These are phyloP conservation scores for Lasioglossum albipes DNA, from an alignment of 1,140 invertebrate genomes.

Conservation along the genomic window DNA sequence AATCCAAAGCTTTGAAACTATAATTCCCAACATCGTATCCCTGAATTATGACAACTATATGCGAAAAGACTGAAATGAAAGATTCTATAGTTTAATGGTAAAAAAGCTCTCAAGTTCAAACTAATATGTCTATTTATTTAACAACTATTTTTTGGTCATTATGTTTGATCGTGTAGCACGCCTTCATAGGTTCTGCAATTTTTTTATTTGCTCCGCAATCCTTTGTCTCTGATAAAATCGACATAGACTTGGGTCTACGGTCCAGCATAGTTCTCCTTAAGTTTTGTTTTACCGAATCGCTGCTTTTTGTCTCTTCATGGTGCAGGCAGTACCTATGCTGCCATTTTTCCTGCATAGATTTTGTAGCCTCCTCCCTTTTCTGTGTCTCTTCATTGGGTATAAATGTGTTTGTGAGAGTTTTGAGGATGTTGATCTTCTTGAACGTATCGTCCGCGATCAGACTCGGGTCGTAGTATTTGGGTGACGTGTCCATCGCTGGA, in stretches of 20 bases:
- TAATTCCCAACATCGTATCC: too few relatives aligned
- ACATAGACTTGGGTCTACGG: conserved; percentile 13
- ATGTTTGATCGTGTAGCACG: not conserved
- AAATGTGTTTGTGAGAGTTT: conserved; percentile 19
- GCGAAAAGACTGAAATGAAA: too few relatives aligned
- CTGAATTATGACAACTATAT: too few relatives aligned
- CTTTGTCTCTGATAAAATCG: not conserved
- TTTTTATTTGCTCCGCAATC: not conserved
- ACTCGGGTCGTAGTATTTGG: not conserved
- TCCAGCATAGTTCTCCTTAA: conserved; percentile 20
- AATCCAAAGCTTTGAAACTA: too few relatives aligned
- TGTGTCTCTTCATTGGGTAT: not conserved
- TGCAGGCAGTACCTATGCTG: conserved; percentile 9
- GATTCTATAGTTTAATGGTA: too few relatives aligned
- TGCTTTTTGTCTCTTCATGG: not conserved
- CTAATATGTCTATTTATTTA: not conserved
- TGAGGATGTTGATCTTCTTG: not conserved
- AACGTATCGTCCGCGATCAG: not conserved
- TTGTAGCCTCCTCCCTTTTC: not conserved
- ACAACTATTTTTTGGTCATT: not conserved
- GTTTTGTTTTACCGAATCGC: not conserved
- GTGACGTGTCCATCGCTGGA: not conserved
- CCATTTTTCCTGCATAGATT: conserved; percentile 19
- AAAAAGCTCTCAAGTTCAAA: too few relatives aligned
- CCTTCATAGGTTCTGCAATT: not conserved